Conservation (phyloP, 2,888 invertebrate genomes). For the Tipula helvola region DNA sequence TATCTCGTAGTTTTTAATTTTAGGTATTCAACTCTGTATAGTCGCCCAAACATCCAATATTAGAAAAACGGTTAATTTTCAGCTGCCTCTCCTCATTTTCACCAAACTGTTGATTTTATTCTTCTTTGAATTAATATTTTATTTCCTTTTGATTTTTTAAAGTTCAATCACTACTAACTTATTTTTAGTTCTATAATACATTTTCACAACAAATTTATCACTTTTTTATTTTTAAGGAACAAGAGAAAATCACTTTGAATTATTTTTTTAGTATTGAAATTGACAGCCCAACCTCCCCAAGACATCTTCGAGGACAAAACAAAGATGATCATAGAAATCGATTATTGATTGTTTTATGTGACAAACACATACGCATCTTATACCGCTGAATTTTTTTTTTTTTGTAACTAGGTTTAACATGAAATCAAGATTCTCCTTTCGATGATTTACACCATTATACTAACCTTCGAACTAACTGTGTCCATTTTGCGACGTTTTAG, state of each 20-base stretch:
- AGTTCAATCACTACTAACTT: neutral
- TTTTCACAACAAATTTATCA: neutral
- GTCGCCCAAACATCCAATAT: neutral
- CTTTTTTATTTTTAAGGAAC: neutral
- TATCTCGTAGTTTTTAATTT: neutral
- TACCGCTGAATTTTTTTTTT: neutral
- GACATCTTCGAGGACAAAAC: neutral
- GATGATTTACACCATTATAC: slow-evolving; percentile 47
- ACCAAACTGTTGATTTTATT: neutral
- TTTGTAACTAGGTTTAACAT: slow-evolving; percentile 11
- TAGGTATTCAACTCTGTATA: neutral
- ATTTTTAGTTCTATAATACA: neutral
- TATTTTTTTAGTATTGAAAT: neutral
- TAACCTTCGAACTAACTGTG: slow-evolving; percentile 67
- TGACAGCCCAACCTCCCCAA: slow-evolving; percentile 16
- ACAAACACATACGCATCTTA: neutral
- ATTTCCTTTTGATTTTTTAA: neutral
- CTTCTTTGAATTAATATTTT: neutral
- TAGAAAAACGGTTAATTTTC: neutral
- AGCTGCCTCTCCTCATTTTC: neutral
- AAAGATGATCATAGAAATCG: neutral
- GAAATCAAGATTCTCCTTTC: slow-evolving; percentile 20
- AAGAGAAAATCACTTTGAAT: neutral
- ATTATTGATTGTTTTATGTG: neutral
- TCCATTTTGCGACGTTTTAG: slow-evolving; percentile 78